A percentile compares a stretch with the other conserved stretches of the same genome.
These are phyloP conservation scores for Motacilla tschutschensis DNA, from an alignment of 2,113 vertebrate genomes.

Conservation along the genomic window DNA sequence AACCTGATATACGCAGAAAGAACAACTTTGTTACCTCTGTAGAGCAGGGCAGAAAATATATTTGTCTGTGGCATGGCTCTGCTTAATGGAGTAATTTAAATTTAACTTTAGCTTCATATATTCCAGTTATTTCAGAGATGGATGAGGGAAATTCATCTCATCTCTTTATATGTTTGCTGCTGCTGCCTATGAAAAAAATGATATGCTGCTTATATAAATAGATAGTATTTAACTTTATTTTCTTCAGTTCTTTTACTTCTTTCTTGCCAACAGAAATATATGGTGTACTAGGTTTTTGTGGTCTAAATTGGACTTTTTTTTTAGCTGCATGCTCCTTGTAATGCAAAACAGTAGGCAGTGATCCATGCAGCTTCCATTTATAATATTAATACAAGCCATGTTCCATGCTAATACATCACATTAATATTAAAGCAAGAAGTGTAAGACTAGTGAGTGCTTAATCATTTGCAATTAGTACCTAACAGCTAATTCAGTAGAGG, in stretches of 20 bases:
- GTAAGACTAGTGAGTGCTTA: conserved; percentile 77
- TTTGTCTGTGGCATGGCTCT: conserved; percentile 9
- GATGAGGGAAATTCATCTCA: conserved; percentile 33
- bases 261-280: conserved; percentile 48
- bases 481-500: conserved; percentile 75
- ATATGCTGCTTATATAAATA: conserved; percentile 45
- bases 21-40: background rate
- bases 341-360: conserved; percentile 70
- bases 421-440: conserved; percentile 81
- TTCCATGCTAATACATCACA: conserved; percentile 76
- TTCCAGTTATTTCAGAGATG: conserved; percentile 11
- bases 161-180: conserved; percentile 38
- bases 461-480: conserved; percentile 81
- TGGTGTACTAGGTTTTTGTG: conserved; percentile 11
- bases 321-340: conserved; percentile 59
- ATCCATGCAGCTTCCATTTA: conserved; percentile 79
- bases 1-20: background rate
- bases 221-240: conserved; percentile 62
- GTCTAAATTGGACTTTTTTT: conserved; percentile 61
- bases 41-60: background rate
- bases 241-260: conserved; percentile 41
- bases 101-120: conserved; percentile 13
- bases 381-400: conserved; percentile 78
- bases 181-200: conserved; percentile 39
- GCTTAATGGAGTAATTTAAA: conserved; percentile 49